Base-by-base conservation (phyloP, 2,888 invertebrate genomes). In the Pachydiplax longipennis region DNA sequence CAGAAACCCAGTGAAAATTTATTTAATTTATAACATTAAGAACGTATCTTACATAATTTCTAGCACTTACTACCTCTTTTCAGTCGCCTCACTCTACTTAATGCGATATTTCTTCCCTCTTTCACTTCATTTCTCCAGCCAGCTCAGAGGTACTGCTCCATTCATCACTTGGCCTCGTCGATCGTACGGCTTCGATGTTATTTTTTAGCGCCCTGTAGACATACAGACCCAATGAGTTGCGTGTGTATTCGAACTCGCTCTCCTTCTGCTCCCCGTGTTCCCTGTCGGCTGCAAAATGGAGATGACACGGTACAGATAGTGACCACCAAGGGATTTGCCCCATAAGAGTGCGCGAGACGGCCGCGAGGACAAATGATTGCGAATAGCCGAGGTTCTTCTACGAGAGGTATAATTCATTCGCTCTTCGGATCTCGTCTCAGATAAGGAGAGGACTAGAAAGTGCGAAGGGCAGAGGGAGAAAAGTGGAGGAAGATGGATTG, bases 311-410 rank as follows among this genome's bases (percentile, higher is more conserved):
- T 37, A 53, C 58, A 12, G 87, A 87, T 87, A 87, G 25, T 25
- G 87, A 37, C 35, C 87, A 87, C 87, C 65, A 37, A 35, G 35
- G 58, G 83, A 83, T 25, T 83, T 58, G 83, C 58, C 25, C 37
- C 37, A 37, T 37, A 37, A 37, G 44, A 44, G 25, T 22, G n/a
- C n/a, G 81, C 48, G 53, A 53, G 82, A 10, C 25, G 82, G 58
- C 61, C 53, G 87, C 35, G 65, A 87, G 87, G 61, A 87, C 87
- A 87, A 87, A 87, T 87, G 87, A 61, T 61, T 61, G 61, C 35
- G 87, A 40, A 87, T 61, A 15, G 35, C 44, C 35, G 37, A 35
- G 83, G 44, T n/a, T 58, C 35, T 58, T 35, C 5, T 65, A 73
- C 31, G 73, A 73, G 73, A 31, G 73, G 15, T 31, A 73, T 73